Conservation (phyloP, 1,140 invertebrate species). For the Heliothis virescens region DNA sequence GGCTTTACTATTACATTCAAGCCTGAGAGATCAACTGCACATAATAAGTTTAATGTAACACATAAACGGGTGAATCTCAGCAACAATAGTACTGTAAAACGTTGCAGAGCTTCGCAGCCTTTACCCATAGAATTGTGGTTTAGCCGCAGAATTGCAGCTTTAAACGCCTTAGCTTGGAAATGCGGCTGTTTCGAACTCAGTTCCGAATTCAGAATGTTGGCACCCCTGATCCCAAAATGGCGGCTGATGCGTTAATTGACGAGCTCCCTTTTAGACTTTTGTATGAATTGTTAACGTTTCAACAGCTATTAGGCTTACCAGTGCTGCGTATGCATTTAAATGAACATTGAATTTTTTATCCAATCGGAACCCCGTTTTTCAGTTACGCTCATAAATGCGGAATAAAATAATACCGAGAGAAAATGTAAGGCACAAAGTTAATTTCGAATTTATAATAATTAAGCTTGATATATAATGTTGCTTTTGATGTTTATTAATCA, state of each 20-base stretch:
- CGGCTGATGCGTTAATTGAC: slow-evolving; percentile 35
- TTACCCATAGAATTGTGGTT: slow-evolving; percentile 46
- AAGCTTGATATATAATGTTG: too few relatives aligned
- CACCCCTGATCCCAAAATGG: slow-evolving; percentile 38
- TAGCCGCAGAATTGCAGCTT: slow-evolving; percentile 43
- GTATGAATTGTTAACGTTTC: slow-evolving; percentile 24
- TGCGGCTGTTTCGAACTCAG: slow-evolving; percentile 28
- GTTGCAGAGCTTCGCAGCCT: slow-evolving; percentile 28
- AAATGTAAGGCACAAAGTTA: too few relatives aligned
- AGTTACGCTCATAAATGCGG: neutral
- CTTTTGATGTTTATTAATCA: neutral
- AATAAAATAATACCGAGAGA: too few relatives aligned
- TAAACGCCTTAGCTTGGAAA: slow-evolving; percentile 41
- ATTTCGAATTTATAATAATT: too few relatives aligned
- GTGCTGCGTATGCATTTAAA: neutral
- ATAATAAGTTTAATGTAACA: slow-evolving; percentile 33
- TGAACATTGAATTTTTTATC: neutral
- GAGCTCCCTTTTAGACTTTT: slow-evolving; percentile 23
- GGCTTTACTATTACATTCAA: slow-evolving; percentile 22
- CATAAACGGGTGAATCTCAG: slow-evolving; percentile 22
- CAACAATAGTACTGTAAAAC: slow-evolving; percentile 27
- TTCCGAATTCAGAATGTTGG: slow-evolving; percentile 31
- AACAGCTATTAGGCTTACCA: slow-evolving; percentile 26
- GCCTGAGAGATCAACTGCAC: slow-evolving; percentile 17
- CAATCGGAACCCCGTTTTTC: neutral